Evolutionary conservation across 1,140 invertebrate species (phyloP).

Genomic region (Saccostrea cuccullata): DNA sequence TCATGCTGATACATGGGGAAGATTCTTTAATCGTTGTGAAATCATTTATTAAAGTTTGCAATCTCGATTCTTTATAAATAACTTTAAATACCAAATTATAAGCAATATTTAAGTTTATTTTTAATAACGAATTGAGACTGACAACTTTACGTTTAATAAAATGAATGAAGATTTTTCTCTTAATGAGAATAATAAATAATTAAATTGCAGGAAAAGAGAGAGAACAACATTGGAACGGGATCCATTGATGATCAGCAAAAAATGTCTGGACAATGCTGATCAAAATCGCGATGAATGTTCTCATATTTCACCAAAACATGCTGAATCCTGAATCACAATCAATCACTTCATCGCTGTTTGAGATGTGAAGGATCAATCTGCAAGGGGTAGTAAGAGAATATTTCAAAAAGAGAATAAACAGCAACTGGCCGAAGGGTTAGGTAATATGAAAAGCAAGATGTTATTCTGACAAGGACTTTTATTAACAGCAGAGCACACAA

Average conservation of each 20-base stretch:
- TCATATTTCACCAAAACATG: not conserved
- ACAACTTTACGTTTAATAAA: too few species aligned
- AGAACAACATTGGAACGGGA: not conserved
- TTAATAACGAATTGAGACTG: too few species aligned
- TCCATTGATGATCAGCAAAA: conserved; percentile 5
- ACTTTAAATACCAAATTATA: too few species aligned
- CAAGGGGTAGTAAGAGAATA: conserved; percentile 12
- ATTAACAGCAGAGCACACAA: not conserved
- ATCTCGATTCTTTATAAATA: too few species aligned
- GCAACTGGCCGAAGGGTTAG: not conserved
- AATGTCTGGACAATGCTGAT: not conserved
- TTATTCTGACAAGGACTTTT: not conserved
- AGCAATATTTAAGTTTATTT: too few species aligned
- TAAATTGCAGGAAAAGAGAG: too few species aligned
- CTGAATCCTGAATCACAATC: conserved; percentile 11
- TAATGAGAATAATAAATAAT: too few species aligned
- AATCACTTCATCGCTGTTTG: not conserved
- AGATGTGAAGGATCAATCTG: conserved; percentile 11
- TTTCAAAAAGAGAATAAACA: not conserved
- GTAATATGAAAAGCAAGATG: conserved; percentile 7
- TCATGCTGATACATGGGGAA: too few species aligned
- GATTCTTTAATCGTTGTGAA: too few species aligned
- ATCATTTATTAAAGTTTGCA: too few species aligned
- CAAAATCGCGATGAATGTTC: conserved; percentile 29
- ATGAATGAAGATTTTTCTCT: too few species aligned